Base-by-base conservation (phyloP, 2,113 vertebrate genomes). In the Pardalotus punctatus region DNA sequence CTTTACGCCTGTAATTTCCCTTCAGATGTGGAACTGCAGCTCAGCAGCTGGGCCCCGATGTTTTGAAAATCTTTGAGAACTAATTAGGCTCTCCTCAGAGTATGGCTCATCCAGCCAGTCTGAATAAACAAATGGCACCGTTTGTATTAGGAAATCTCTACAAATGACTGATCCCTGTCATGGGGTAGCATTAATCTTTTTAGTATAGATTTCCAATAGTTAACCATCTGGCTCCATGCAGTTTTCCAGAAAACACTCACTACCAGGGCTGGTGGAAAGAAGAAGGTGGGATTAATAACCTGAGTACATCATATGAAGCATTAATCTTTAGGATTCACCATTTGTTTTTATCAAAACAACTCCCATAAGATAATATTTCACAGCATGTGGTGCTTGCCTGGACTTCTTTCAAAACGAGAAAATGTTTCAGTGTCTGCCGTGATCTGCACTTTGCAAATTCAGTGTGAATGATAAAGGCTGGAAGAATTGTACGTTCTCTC, bases 101-200 rank as follows among this genome's bases (percentile, higher is more conserved):
- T 86, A 67, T 28, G 53, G 72, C 93, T 95, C 89, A 95, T 86
- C 92, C 89, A 90, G 71, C 66, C 86, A 83, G 94, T 72, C 96
- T 96, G 94, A 93, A 93, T 95, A 97, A 96, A 96, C 96, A 96
- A 97, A 95, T 96, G 88, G 88, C 96, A 97, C 71, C 29, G 8
- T 93, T 96, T 94, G 91, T 94, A 86, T 96, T 94, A 94, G 93
- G 84, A 96, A 96, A 96, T 97, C 94, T 97, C 90, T 94, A 90
- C 94, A 94, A 96, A 94, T 96, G 94, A 95, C 92, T 96, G 95
- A 97, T 95, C 97, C 94, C 82, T 97, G 95, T 97, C 94, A 94
- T 90, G 95, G 95, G 95, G 95, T 97, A 97, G 35, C 95, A 90
- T 96, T 97, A 95, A 97, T 97, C 95, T 97, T 96, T 97, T 96